A percentile compares a stretch with the other conserved stretches of the same genome.
Evolutionary conservation across 2,888 invertebrate species (phyloP).

Genomic region (Pristionchus exspectatus): DNA sequence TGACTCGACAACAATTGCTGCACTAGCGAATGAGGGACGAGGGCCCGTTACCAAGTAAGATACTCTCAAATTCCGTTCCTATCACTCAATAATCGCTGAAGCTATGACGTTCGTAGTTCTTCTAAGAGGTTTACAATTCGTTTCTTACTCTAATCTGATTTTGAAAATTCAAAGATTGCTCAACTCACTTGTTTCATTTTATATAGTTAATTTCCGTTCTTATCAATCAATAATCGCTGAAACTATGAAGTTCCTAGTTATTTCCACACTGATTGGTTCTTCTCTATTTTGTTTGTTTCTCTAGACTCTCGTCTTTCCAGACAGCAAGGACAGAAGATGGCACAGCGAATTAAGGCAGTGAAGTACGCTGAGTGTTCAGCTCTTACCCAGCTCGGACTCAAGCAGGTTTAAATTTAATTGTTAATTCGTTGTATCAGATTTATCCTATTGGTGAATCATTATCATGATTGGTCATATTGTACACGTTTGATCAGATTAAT

Average conservation of each 20-base stretch:
- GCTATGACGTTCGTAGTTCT: background rate
- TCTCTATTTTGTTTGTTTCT: slow-evolving; percentile 85
- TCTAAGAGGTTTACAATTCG: background rate
- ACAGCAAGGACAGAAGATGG: slow-evolving; percentile 89
- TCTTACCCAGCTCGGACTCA: slow-evolving; percentile 96
- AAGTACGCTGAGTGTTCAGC: slow-evolving; percentile 99
- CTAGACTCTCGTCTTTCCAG: background rate
- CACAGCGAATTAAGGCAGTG: slow-evolving; percentile 97
- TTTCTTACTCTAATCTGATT: slow-evolving; percentile 71
- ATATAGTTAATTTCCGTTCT: background rate
- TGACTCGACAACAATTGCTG: slow-evolving; percentile 92
- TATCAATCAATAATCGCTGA: too few species aligned
- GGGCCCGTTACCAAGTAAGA: slow-evolving; percentile 91
- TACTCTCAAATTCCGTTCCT: background rate
- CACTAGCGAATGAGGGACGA: slow-evolving; percentile 93
- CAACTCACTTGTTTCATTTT: too few species aligned
- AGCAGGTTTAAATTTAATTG: slow-evolving; percentile 84
- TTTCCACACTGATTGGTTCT: slow-evolving; percentile 81
- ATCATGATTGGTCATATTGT: too few species aligned
- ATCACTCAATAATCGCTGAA: too few species aligned
- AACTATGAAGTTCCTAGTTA: too few species aligned
- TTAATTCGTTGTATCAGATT: background rate
- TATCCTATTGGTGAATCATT: background rate
- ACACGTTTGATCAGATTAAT: too few species aligned
- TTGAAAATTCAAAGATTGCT: too few species aligned